Evolutionary conservation across 2,888 invertebrate genomes (phyloP), one percentile per base, ranked within the genome.

Genomic region (Eurois occulta): DNA sequence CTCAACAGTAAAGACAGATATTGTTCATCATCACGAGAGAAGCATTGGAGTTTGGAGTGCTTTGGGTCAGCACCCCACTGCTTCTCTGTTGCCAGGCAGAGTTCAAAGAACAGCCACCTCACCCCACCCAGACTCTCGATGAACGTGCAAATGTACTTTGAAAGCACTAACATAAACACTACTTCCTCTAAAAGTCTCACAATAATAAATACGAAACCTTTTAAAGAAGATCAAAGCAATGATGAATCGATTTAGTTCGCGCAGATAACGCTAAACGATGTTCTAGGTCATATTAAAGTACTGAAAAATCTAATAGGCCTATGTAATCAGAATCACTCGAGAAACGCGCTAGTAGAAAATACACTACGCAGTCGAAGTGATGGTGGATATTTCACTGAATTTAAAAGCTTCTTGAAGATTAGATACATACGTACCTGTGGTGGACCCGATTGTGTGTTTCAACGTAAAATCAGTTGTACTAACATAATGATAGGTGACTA

Each of bases 381-480:
- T 55, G 55, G 32, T 78, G 28, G 7, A n/a, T 38, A 43, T 79
- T 79, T n/a, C 48, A n/a, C 41, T 77, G 32, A 38, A 21, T 35
- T 24, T 8, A 24, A n/a, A n/a, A 41, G 70, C 38, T 62, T 28
- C 7, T 76, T 60, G 32, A 71, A 79, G 83, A 81, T 85, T 74
- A 85, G 72, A 85, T 84, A 78, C 16, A 4, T 7, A 41, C 46
- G 52, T 28, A 38, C n/a, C n/a, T n/a, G n/a, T n/a, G 67, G 66
- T 64, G 48, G 35, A 62, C 75, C 64, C 58, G 72, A 72, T 80
- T 80, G 66, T 80, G 66, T 52, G 38, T 79, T 86, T 82, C 71
- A 86, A 67, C 78, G 81, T 83, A 87, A 84, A 83, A 78, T 85
- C 78, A 74, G 80, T 87, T 83, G 86, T 85, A 58, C 18, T 65